Evolutionary conservation across 2,888 invertebrate genomes (phyloP).

Genomic region (Dasysyrphus albostriatus): DNA sequence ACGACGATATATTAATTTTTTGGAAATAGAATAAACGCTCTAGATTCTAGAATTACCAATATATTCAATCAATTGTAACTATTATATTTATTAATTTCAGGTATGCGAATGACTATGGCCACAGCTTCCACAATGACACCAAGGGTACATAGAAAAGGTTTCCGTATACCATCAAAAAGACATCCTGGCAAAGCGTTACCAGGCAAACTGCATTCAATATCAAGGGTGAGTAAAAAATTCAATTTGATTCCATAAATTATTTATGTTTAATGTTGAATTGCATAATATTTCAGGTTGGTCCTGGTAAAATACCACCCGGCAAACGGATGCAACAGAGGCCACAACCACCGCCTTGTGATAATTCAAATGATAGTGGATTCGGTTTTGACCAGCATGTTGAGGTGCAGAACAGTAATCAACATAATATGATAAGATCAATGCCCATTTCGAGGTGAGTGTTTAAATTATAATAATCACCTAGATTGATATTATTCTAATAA

Average conservation of each 20-base stretch:
- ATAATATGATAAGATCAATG: constrained; percentile 83
- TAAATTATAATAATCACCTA: neutral
- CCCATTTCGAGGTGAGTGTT: constrained; percentile 82
- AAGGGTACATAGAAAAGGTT: constrained; percentile 88
- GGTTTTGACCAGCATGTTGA: constrained; percentile 91
- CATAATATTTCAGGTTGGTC: constrained; percentile 79
- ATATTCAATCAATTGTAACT: neutral
- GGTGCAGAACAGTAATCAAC: constrained; percentile 82
- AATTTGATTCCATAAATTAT: neutral
- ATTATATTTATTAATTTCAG: constrained; percentile 81
- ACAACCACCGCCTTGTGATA: constrained; percentile 89
- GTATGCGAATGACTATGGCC: constrained; percentile 91
- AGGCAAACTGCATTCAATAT: constrained; percentile 84
- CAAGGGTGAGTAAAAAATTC: constrained; percentile 82
- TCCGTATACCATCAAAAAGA: constrained; percentile 88
- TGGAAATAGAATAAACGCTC: too few relatives aligned
- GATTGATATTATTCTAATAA: constrained; percentile 5
- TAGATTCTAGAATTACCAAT: too few relatives aligned
- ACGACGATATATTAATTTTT: too few relatives aligned
- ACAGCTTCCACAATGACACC: constrained; percentile 88
- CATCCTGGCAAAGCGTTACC: constrained; percentile 84
- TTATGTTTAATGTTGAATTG: neutral
- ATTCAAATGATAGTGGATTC: constrained; percentile 95
- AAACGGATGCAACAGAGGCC: constrained; percentile 83
- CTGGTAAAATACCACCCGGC: constrained; percentile 83